Evolutionary conservation across 2,797 vertebrate genomes (phyloP).

Genomic region (Hapalemur alaotrensis): DNA sequence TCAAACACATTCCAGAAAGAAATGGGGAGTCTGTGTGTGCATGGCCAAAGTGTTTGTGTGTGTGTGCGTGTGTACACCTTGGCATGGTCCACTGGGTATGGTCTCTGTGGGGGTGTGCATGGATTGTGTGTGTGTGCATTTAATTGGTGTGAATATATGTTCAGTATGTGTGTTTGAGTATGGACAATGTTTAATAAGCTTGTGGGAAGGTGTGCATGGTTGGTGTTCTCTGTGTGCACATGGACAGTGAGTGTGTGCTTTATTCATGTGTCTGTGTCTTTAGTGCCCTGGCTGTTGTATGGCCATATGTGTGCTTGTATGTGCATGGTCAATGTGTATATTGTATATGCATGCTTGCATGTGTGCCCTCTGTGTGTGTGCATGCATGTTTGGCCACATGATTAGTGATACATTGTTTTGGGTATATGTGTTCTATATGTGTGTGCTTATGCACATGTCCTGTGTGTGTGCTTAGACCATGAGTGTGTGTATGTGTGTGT

Average conservation of each 20-base stretch:
- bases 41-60: not conserved
- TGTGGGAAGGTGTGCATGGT: not conserved
- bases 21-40: not conserved
- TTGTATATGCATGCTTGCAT: not conserved
- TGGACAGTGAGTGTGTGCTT: not conserved
- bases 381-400: not conserved
- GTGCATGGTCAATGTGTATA: not conserved
- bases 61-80: not conserved
- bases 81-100: not conserved
- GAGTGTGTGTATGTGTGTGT: not conserved
- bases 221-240: not conserved
- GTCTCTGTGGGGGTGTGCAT: not conserved
- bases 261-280: not conserved
- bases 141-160: not conserved
- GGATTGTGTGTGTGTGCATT: not conserved
- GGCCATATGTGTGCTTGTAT: not conserved
- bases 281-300: not conserved
- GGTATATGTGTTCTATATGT: not conserved
- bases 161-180: not conserved
- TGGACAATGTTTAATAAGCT: not conserved
- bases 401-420: not conserved
- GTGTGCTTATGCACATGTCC: not conserved
- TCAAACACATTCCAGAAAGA: not conserved
- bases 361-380: not conserved
- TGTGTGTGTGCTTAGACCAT: fast-evolving